A percentile compares a stretch with the other conserved stretches of the same genome.
phyloP scores from a whole-genome alignment of 2,797 vertebrate species.

The Aplochiton taeniatus region DNA sequence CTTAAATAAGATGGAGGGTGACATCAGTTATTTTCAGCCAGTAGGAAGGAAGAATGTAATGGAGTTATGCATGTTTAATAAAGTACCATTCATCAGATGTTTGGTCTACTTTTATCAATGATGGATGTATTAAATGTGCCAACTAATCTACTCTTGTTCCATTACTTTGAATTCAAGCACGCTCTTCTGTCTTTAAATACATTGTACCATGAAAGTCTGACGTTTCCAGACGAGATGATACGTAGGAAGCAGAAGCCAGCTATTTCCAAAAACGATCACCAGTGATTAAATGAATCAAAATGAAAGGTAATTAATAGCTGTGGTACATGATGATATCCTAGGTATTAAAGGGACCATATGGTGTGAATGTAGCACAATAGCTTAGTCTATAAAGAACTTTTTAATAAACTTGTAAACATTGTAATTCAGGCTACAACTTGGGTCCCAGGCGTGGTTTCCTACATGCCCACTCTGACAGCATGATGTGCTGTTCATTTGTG shows the following conservation, averaged over 20 bases:
- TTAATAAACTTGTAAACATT: too few relatives aligned
- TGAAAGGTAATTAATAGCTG: slow-evolving; percentile 15
- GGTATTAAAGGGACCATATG: background rate
- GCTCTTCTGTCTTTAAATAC: slow-evolving; percentile 22
- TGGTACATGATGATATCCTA: slow-evolving; percentile 1
- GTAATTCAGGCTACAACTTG: too few relatives aligned
- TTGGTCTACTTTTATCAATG: slow-evolving; percentile 38
- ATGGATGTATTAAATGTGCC: slow-evolving; percentile 44
- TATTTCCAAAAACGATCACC: slow-evolving; percentile 17
- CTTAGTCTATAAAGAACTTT: too few relatives aligned
- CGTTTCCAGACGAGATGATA: slow-evolving; percentile 19
- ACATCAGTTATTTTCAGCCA: slow-evolving; percentile 16
- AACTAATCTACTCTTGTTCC: slow-evolving; percentile 55
- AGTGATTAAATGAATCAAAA: slow-evolving; percentile 13
- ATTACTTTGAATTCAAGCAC: slow-evolving; percentile 44
- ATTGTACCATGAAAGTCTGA: slow-evolving; percentile 12
- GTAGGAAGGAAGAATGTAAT: slow-evolving; percentile 38
- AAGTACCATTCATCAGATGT: slow-evolving; percentile 48
- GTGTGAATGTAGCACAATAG: background rate
- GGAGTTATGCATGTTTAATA: slow-evolving; percentile 57
- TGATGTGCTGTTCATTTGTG: too few relatives aligned
- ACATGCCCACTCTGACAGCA: too few relatives aligned
- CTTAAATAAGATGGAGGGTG: background rate
- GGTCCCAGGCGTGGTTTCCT: too few relatives aligned
- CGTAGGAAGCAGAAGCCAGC: slow-evolving; percentile 7